Evolutionary conservation across 2,113 vertebrate genomes (phyloP).

Genomic region (Speoplatyrhinus poulsoni): DNA sequence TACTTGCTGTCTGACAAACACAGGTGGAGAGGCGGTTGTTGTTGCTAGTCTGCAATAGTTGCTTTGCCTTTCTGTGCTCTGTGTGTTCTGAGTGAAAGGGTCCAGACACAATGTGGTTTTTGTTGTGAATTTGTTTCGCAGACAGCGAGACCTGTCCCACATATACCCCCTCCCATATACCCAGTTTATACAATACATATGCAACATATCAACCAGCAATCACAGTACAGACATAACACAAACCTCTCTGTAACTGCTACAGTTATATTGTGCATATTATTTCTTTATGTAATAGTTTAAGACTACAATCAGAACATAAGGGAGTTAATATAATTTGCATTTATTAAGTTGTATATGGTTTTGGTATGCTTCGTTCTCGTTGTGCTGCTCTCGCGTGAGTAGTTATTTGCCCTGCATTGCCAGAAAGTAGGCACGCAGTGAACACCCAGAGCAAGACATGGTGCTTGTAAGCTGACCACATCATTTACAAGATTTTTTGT

Average conservation of each 20-base stretch:
- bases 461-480: no score
- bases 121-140: constrained; percentile 23
- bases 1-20: constrained; percentile 27
- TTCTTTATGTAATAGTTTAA: background rate
- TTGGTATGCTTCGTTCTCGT: no score
- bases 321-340: no score
- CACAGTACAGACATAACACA: constrained; percentile 59
- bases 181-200: constrained; percentile 29
- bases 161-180: constrained; percentile 11
- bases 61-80: constrained; percentile 27
- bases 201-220: constrained; percentile 30
- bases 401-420: no score
- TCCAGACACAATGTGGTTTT: constrained; percentile 37
- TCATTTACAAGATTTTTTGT: no score
- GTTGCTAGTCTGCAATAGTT: constrained; percentile 29
- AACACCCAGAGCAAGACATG: no score
- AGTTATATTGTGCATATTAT: background rate
- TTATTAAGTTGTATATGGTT: no score
- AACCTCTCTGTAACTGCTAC: background rate
- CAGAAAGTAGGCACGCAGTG: no score
- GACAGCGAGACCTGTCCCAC: constrained; percentile 23
- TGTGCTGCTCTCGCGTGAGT: no score
- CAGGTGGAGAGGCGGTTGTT: constrained; percentile 45
- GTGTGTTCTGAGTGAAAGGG: constrained; percentile 36
- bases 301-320: background rate